Evolutionary conservation across 2,113 vertebrate genomes (phyloP), one percentile per base, ranked within the genome.

Genomic region (Peromyscus californicus): DNA sequence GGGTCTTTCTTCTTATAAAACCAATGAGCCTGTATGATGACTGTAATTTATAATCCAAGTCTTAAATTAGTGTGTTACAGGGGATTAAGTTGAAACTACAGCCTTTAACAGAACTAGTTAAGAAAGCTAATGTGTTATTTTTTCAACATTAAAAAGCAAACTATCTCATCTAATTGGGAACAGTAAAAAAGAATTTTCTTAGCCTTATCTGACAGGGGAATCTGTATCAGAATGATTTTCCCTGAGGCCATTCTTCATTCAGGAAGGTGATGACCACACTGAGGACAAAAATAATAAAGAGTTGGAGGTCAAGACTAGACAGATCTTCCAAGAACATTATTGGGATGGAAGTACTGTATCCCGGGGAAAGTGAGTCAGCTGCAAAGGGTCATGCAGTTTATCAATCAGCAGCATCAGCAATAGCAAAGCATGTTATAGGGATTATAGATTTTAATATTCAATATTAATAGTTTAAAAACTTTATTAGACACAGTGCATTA

Each of bases 121-220:
- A 95, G 78, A 90, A 92, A 95, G 70, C 21, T 96, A 89, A 76
- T 83, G 17, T 70, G 70, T 95, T 93, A 92, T 95, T 96, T 94
- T 94, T 90, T 95, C 59, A 87, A 82, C 26, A 86, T 91, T 82
- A 63, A 61, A 91, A 87, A 22, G 8, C n/a, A 57, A 39, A 69
- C 19, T n/a, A 19, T 26, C n/a, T n/a, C 24, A 63, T 61, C 16
- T 1, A 54, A 31, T 15, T 90, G 69, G 51, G 93, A 48, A 93
- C 5, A 54, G 67, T 93, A 86, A 95, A 78, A 42, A 96, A 92
- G 33, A 92, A 94, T 59, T 59, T 74, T 89, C 19, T 95, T 94
- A 84, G 87, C 63, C 45, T 54, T 29, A 89, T 79, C 86, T 96
- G 85, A 61, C 5, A 67, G 39, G 36, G 76, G 51, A 88, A 45